Conservation (phyloP, 2,888 invertebrate genomes). For the Ischnura elegans region DNA sequence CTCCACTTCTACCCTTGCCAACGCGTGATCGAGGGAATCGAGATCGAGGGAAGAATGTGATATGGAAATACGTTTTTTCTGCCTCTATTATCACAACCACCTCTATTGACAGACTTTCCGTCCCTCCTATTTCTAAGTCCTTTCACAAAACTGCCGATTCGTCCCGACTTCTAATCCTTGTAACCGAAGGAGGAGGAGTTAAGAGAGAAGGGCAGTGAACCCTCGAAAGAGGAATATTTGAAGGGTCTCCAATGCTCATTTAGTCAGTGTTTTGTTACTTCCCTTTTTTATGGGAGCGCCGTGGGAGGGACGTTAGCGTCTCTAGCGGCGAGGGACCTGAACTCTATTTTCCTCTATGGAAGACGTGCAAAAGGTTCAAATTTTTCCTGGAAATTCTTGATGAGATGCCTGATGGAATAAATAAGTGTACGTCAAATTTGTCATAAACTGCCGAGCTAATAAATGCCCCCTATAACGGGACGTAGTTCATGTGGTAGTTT, state of each 20-base stretch:
- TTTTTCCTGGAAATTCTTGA: no score
- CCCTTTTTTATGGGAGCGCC: neutral
- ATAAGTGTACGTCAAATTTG: no score
- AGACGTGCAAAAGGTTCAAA: no score
- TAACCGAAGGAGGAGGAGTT: neutral
- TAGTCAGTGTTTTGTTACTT: conserved; percentile 15
- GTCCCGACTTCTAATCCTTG: neutral
- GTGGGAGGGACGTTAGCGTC: neutral
- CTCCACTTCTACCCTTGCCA: no score
- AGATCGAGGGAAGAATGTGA: no score
- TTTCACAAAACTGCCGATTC: neutral
- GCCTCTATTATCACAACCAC: neutral
- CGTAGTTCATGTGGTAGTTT: no score
- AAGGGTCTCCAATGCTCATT: neutral
- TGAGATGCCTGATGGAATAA: no score
- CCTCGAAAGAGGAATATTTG: neutral
- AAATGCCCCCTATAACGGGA: no score
- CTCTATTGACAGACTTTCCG: neutral
- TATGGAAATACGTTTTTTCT: no score
- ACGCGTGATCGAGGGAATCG: no score
- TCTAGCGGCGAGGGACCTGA: neutral
- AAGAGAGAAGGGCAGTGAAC: neutral
- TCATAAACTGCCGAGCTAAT: no score
- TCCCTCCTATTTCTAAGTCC: neutral
- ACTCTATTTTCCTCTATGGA: neutral